These are phyloP conservation scores for Setophaga kirtlandii DNA, from an alignment of 2,113 vertebrate species.

Conservation along the genomic window DNA sequence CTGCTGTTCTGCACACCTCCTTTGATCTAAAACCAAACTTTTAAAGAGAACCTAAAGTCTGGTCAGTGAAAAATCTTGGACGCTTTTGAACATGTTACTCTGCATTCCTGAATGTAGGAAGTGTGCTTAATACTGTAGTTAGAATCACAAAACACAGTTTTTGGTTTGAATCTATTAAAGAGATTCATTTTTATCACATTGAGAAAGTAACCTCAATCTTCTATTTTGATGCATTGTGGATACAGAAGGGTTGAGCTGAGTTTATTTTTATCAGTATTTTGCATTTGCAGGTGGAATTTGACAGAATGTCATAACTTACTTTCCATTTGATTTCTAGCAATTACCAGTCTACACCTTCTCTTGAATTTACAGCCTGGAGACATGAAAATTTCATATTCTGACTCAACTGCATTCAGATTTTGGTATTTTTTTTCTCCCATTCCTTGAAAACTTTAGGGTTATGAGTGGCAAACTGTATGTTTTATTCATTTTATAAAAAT, in stretches of 20 bases:
- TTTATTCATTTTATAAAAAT: neutral
- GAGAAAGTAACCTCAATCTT: neutral
- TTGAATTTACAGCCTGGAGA: conserved; percentile 22
- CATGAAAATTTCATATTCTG: neutral
- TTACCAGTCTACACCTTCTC: neutral
- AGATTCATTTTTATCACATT: neutral
- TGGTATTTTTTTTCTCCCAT: neutral
- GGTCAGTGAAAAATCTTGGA: neutral
- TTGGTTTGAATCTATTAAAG: neutral
- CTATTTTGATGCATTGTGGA: neutral
- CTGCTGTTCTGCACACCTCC: neutral
- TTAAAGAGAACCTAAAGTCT: neutral
- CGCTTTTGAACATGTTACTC: neutral
- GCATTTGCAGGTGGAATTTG: conserved; percentile 20
- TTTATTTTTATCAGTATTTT: conserved; percentile 29
- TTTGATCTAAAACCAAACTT: neutral
- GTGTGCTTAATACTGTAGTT: neutral
- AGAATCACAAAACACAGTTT: neutral
- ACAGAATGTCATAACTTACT: conserved; percentile 33
- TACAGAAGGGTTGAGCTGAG: neutral
- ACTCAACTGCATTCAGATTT: neutral
- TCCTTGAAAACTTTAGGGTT: neutral
- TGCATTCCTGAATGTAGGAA: neutral
- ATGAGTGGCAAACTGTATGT: neutral
- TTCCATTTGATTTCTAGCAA: conserved; percentile 36